phyloP scores from a whole-genome alignment of 2,888 invertebrate genomes.

The Pheosia gnoma region DNA sequence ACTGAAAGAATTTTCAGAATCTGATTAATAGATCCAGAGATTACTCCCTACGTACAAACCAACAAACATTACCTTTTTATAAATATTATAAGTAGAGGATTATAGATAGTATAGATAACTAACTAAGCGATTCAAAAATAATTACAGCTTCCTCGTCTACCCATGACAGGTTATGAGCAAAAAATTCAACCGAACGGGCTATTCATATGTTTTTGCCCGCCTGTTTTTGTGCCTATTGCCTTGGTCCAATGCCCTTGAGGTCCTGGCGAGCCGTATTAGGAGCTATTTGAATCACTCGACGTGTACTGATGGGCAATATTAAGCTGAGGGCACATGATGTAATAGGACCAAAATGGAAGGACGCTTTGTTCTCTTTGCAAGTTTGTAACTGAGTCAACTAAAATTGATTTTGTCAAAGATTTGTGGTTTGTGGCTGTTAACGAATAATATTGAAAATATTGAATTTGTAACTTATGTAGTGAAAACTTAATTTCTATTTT shows the following conservation, averaged over 20 bases:
- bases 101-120: slow-evolving; percentile 1
- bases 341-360: background rate
- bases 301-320: background rate
- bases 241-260: slow-evolving; percentile 33
- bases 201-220: slow-evolving; percentile 29
- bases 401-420: too few relatives aligned
- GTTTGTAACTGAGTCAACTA: too few relatives aligned
- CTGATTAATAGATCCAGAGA: too few relatives aligned
- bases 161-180: slow-evolving; percentile 30
- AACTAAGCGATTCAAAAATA: slow-evolving; percentile 22
- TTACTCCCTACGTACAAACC: too few relatives aligned
- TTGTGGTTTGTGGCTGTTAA: too few relatives aligned
- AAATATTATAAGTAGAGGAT: background rate
- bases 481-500: too few relatives aligned
- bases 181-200: slow-evolving; percentile 29
- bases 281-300: slow-evolving; percentile 33
- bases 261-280: slow-evolving; percentile 34
- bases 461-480: too few relatives aligned
- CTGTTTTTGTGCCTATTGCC: slow-evolving; percentile 17
- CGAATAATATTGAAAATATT: too few relatives aligned
- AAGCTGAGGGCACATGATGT: background rate
- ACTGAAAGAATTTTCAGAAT: too few relatives aligned
- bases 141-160: slow-evolving; percentile 23
- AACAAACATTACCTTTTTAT: background rate
- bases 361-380: background rate